Evolutionary conservation across 1,140 invertebrate species (phyloP), one percentile per base, ranked within the genome.

Genomic region (Cydia amplana): DNA sequence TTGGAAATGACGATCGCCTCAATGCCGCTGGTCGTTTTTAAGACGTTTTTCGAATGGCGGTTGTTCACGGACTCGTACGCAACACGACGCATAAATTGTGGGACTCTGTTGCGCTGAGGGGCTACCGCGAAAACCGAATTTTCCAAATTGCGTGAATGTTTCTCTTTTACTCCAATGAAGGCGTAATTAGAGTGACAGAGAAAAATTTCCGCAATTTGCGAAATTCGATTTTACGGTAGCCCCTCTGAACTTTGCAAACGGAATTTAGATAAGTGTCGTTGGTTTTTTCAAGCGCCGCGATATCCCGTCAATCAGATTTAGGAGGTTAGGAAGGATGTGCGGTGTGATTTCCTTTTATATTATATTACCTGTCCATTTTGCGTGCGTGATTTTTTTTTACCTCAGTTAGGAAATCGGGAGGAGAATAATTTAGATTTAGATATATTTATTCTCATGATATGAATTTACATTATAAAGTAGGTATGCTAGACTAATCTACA

Each of bases 231-330:
- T n/a, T n/a, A n/a, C n/a, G n/a, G n/a, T n/a, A n/a, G n/a, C n/a
- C n/a, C n/a, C n/a, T n/a, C 18, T 43, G 2, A 70, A 70, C 65
- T 70, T 70, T 70, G 28, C 32, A 65, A 65, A 70, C 32, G 65
- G 28, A 70, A 70, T 43, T 70, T 40, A 43, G 65, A 70, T 36
- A 36, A 70, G 32, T 40, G 28, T 32, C 28, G 32, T 16, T 40
- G 28, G 32, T 70, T 70, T 70, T 70, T 70, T 43, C n/a, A 18
- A 70, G 32, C 65, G 14, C 25, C 25, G 64, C 64, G 7, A 32
- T 36, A 36, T 23, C 55, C 10, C 23, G 5, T 70, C 36, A 70
- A 70, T 70, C 25, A 20, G 16, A 60, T 60, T 60, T 20, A 1
- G 55, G 55, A 60, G 55, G 18, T 23, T 1, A 23, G 55, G 18